Evolutionary conservation across 2,113 vertebrate genomes (phyloP).

Genomic region (Nothocercus julius): DNA sequence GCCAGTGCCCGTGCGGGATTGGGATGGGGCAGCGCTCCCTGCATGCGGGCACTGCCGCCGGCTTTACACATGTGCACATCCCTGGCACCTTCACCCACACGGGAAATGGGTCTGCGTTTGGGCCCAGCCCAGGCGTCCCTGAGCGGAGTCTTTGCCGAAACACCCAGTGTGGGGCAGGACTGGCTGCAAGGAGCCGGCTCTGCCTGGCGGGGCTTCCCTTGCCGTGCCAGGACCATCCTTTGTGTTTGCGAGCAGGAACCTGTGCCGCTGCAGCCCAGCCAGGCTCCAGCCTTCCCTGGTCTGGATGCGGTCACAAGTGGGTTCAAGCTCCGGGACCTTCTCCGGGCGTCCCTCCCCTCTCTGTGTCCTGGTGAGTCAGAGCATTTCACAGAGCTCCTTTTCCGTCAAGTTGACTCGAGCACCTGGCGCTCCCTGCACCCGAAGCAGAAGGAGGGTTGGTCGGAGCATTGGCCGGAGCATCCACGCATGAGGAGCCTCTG

Average conservation of each 20-base stretch:
- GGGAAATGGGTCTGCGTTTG: too few species aligned
- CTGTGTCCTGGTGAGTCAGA: neutral
- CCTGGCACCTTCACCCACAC: neutral
- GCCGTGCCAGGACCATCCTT: accelerated
- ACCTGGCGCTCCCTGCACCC: neutral
- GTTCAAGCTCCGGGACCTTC: neutral
- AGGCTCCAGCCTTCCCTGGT: neutral
- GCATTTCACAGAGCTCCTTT: neutral
- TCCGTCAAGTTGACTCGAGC: neutral
- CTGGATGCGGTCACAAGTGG: neutral
- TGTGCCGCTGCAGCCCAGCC: neutral
- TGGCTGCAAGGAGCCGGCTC: accelerated
- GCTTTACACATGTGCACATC: neutral
- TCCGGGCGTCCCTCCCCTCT: neutral
- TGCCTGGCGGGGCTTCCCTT: neutral
- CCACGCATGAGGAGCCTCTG: too few species aligned
- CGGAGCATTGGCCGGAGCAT: neutral
- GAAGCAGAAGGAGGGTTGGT: neutral
- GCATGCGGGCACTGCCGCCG: too few species aligned
- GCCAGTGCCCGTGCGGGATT: too few species aligned
- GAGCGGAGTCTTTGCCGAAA: neutral
- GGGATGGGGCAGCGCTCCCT: neutral
- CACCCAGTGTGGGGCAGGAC: accelerated
- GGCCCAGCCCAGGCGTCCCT: neutral
- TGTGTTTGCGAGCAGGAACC: neutral